Evolutionary conservation across 2,797 vertebrate genomes (phyloP).

Genomic region (Catostomus latipinnis): DNA sequence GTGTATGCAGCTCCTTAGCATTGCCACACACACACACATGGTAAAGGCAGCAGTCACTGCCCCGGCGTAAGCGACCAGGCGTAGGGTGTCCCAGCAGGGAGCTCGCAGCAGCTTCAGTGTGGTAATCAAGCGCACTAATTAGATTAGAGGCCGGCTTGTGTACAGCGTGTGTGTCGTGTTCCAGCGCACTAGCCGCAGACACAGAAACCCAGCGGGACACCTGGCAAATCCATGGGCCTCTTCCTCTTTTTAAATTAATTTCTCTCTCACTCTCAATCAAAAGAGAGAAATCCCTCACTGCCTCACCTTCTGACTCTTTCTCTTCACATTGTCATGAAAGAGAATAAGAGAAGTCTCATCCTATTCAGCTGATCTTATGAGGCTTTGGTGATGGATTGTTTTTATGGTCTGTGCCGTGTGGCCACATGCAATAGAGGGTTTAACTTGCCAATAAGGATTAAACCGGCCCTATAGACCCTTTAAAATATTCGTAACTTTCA

Average conservation of each 20-base stretch:
- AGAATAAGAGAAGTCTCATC: constrained; percentile 15
- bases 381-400: constrained; percentile 21
- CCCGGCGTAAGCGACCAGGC: constrained; percentile 67
- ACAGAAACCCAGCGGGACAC: constrained; percentile 69
- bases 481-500: background rate
- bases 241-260: constrained; percentile 58
- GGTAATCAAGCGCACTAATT: constrained; percentile 82
- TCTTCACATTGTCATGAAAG: constrained; percentile 12
- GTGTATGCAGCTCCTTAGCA: constrained; percentile 18
- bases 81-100: constrained; percentile 57
- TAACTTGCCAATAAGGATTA: constrained; percentile 28
- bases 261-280: background rate
- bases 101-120: constrained; percentile 71
- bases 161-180: constrained; percentile 72
- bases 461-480: background rate
- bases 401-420: constrained; percentile 14
- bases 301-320: constrained; percentile 14
- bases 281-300: constrained; percentile 15
- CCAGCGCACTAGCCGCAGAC: constrained; percentile 69
- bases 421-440: constrained; percentile 33
- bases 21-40: constrained; percentile 35
- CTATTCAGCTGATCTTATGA: constrained; percentile 28
- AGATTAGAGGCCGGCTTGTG: constrained; percentile 77
- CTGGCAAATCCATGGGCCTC: constrained; percentile 60
- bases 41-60: constrained; percentile 71